Evolutionary conservation across 2,888 invertebrate species (phyloP), one percentile per base, ranked within the genome.

Genomic region (Melinaea marsaeus): DNA sequence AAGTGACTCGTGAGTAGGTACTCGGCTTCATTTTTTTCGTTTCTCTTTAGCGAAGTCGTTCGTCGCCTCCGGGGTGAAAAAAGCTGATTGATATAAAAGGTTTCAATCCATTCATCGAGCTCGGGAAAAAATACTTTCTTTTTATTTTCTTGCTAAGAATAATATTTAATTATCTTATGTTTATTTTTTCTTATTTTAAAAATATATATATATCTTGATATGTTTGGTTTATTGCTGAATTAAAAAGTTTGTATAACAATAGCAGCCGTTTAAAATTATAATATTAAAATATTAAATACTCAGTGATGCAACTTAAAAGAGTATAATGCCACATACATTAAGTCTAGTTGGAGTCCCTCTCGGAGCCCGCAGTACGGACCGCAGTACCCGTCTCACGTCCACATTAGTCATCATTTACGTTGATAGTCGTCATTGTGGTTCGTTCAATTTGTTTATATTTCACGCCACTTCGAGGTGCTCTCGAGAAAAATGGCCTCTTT

Each of bases 401-500:
- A 74, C 87, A 88, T 90, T 85, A 88, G 76, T 90, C 86, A 89
- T 88, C 84, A 88, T 90, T 90, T 89, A 85, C 81, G 75, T 68
- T 76, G 83, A 80, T 76, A 78, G 85, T 86, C 88, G 77, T 89
- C 88, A 87, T 84, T 77, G 78, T 78, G 79, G 79, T 76, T 79
- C 81, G 86, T 90, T 88, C 90, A 89, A 89, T 90, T 90, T 90
- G 90, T 90, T 89, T 89, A 88, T 88, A 90, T 90, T 89, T 87
- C 85, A 85, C 85, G 86, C 83, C 83, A 85, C 85, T 86, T 84
- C 76, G 85, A 86, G 88, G 86, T 85, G 88, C 86, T 79, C 74
- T 71, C 76, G 70, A 72, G 79, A 82, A 87, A 80, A 84, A 85
- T 86, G 80, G 71, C 79, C 77, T 82, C 78, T 79, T 88, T 85